Base-by-base conservation (phyloP, 2,888 invertebrate species). In the Yponomeuta malinellus region DNA sequence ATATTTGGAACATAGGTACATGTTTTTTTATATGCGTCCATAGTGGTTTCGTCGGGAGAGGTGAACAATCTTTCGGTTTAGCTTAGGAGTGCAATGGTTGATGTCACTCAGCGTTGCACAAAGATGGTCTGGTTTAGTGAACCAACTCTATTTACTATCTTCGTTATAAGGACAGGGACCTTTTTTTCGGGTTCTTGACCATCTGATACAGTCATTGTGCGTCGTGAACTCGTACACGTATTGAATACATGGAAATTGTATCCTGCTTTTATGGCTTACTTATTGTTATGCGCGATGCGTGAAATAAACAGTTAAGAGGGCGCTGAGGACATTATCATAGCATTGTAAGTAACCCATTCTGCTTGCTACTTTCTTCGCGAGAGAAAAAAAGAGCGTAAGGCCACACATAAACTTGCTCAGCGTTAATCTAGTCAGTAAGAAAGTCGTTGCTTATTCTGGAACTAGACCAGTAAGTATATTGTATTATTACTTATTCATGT, bases 11-110 rank as follows among this genome's bases (percentile, higher is more conserved):
- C 88, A 85, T 43, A 43, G 43, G 43, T 43, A 43, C 63, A 81
- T 77, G 43, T 79, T 85, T 90, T 90, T 85, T 87, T 84, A 80
- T 81, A 77, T 79, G 76, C 77, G 75, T 12, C 12, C 79, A 79
- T 86, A 83, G 83, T 84, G 84, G 79, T 84, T 82, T 80, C 81
- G 80, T 81, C 79, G 80, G 81, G 80, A 81, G 89, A 90, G 90
- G 90, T 91, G 90, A 91, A 90, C 86, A 90, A 90, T 90, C 91
- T 82, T 75, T 76, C 76, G 78, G 79, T 82, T 81, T 79, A 80
- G 67, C 48, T 71, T 63, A 37, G 67, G 66, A 71, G 37, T 31
- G 69, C 69, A 69, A 10, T 69, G 69, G 31, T 69, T 69, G 10
- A 68, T 48, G 52, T 59, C 15, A 0, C 52, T 59, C 52, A 15